Percentiles rank a stretch among this genome's conserved stretches.
Conservation (phyloP, 1,140 invertebrate species). For the Leptopilina boulardi region DNA sequence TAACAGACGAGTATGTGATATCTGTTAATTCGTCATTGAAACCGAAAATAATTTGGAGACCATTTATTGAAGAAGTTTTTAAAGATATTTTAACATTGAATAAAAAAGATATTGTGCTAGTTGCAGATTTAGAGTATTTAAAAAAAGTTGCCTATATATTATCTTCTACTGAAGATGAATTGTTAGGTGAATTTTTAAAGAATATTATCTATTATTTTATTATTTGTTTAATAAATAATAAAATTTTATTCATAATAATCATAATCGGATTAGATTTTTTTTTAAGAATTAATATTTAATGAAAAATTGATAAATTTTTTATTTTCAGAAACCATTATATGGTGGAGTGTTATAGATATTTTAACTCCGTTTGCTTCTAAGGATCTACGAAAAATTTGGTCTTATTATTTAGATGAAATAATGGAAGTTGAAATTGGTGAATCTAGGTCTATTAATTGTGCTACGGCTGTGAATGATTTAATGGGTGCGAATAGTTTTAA, state of each 20-base stretch:
- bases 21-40: slow-evolving; percentile 71
- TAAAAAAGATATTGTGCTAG: slow-evolving; percentile 73
- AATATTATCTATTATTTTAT: slow-evolving; percentile 4
- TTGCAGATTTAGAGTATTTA: slow-evolving; percentile 81
- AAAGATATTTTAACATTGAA: slow-evolving; percentile 76
- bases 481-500: slow-evolving; percentile 74
- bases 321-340: slow-evolving; percentile 79
- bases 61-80: slow-evolving; percentile 81
- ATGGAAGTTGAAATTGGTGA: slow-evolving; percentile 69
- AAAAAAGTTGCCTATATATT: slow-evolving; percentile 78
- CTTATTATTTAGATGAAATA: slow-evolving; percentile 66
- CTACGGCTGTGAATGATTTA: slow-evolving; percentile 80
- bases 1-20: slow-evolving; percentile 78
- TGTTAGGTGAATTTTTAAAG: slow-evolving; percentile 72
- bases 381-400: slow-evolving; percentile 72
- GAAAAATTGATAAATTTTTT: too few species aligned
- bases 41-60: slow-evolving; percentile 78
- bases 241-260: too few species aligned
- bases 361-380: slow-evolving; percentile 80
- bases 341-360: slow-evolving; percentile 82
- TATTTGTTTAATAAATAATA: too few species aligned
- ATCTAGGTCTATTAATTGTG: slow-evolving; percentile 78
- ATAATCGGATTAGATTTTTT: neutral
- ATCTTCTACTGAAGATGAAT: slow-evolving; percentile 74
- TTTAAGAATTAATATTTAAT: neutral